Conservation (phyloP, 1,140 invertebrate species). For the Drosophila pachea region DNA sequence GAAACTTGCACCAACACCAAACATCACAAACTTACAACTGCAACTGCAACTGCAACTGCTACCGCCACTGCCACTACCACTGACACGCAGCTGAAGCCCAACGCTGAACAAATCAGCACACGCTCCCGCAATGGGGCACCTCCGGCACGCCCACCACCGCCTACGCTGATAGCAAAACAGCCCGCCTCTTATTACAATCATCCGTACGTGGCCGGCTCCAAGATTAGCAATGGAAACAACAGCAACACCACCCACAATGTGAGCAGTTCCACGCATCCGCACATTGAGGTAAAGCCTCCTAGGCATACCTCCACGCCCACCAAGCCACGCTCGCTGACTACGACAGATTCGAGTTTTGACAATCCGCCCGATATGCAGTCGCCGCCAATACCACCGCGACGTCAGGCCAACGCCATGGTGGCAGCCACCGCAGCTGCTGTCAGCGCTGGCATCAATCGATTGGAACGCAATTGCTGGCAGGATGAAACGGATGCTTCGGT, state of each 20-base stretch:
- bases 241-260: background rate
- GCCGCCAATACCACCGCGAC: conserved; percentile 72
- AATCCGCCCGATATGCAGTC: conserved; percentile 74
- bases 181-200: conserved; percentile 70
- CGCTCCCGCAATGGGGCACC: conserved; percentile 44
- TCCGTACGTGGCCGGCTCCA: conserved; percentile 49
- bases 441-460: conserved; percentile 64
- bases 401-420: conserved; percentile 62
- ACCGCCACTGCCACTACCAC: conserved; percentile 11
- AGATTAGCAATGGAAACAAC: background rate
- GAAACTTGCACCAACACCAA: conserved; percentile 43
- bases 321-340: conserved; percentile 38
- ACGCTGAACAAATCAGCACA: conserved; percentile 47
- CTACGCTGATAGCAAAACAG: conserved; percentile 27
- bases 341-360: conserved; percentile 67
- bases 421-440: conserved; percentile 70
- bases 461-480: conserved; percentile 72
- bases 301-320: conserved; percentile 56
- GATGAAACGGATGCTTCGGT: conserved; percentile 53
- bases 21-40: conserved; percentile 27
- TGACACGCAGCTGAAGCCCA: conserved; percentile 71
- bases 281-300: conserved; percentile 54
- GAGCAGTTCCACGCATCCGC: conserved; percentile 19
- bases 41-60: conserved; percentile 24
- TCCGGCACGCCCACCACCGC: conserved; percentile 68